Percentiles rank a stretch among this genome's conserved stretches.
Conservation (phyloP, 2,113 vertebrate genomes). For the Acrocephalus kingi region DNA sequence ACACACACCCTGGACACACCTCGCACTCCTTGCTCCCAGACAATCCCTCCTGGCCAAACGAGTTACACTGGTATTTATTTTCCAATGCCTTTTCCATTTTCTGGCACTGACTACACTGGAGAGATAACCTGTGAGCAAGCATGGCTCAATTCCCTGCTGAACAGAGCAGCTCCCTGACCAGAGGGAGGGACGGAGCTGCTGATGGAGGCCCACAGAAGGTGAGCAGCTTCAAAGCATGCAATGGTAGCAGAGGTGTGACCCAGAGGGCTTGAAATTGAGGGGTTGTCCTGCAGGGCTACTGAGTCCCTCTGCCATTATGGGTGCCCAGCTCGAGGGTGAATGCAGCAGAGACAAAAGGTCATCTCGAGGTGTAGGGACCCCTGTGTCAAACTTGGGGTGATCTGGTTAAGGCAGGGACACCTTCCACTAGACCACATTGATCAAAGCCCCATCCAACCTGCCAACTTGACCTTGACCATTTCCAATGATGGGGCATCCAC, state of each 20-base stretch:
- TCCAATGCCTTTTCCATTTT: background rate
- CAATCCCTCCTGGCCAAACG: background rate
- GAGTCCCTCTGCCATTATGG: background rate
- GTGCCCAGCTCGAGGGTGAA: background rate
- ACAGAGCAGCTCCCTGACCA: background rate
- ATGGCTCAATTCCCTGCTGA: background rate
- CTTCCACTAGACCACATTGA: background rate
- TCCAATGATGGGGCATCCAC: background rate
- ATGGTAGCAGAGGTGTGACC: background rate
- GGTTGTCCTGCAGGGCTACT: background rate
- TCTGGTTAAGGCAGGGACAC: background rate
- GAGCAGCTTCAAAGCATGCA: rapidly evolving
- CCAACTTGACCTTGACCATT: background rate
- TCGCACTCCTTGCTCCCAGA: background rate
- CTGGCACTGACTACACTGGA: background rate
- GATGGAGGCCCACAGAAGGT: background rate
- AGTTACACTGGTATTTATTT: background rate
- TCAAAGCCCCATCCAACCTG: background rate
- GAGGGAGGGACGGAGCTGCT: background rate
- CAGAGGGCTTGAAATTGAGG: background rate
- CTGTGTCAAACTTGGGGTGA: rapidly evolving
- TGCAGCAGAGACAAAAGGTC: background rate
- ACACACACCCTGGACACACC: background rate
- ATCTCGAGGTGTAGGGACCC: background rate
- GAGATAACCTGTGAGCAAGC: background rate